Percentiles rank a stretch among this genome's conserved stretches.
phyloP scores from a whole-genome alignment of 1,140 invertebrate genomes.

The Listronotus oregonensis region DNA sequence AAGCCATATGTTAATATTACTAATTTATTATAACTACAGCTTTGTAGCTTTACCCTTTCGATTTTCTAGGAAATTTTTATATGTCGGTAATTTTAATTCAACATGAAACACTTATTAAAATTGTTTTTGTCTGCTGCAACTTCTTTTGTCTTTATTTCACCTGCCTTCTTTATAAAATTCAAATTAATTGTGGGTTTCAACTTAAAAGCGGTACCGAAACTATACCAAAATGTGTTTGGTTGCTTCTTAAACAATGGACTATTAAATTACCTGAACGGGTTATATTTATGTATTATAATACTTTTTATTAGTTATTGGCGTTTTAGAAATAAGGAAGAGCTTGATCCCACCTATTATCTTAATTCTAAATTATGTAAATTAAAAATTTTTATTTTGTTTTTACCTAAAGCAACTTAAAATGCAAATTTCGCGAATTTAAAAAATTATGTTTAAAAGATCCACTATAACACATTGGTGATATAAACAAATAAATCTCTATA shows the following conservation, averaged over 20 bases:
- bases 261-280: constrained; percentile 6
- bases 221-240: constrained; percentile 6
- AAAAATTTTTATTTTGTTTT: too few species aligned
- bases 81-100: constrained; percentile 26
- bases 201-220: neutral
- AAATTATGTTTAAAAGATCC: too few species aligned
- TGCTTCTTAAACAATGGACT: constrained; percentile 5
- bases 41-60: constrained; percentile 28
- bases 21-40: constrained; percentile 34
- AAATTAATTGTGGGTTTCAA: constrained; percentile 19
- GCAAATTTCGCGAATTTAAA: too few species aligned
- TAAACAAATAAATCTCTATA: too few species aligned
- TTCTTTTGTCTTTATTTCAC: constrained; percentile 16
- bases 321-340: too few species aligned
- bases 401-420: too few species aligned
- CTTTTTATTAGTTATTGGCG: too few species aligned
- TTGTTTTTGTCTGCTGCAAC: constrained; percentile 25
- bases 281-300: neutral
- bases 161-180: constrained; percentile 29
- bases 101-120: constrained; percentile 34
- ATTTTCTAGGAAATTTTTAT: constrained; percentile 27
- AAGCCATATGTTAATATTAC: constrained; percentile 36
- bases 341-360: too few species aligned
- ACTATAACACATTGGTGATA: too few species aligned
- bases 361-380: too few species aligned